These are phyloP conservation scores for Forbesichthys papilliferus DNA, from an alignment of 2,113 vertebrate species.

Conservation along the genomic window DNA sequence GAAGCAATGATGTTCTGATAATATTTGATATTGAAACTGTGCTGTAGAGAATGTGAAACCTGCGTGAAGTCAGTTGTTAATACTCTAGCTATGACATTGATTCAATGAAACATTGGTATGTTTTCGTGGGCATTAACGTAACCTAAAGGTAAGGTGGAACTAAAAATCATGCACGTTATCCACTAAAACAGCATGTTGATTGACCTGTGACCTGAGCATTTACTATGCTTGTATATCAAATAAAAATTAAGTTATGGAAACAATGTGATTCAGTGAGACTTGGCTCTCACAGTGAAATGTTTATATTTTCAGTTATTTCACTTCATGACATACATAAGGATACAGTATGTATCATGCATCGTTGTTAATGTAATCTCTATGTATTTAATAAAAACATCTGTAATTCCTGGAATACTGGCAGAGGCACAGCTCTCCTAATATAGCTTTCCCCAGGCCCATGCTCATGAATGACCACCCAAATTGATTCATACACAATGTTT, in stretches of 20 bases:
- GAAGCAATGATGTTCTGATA: not conserved
- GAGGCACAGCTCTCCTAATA: not conserved
- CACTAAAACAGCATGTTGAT: constrained; percentile 4
- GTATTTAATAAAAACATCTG: too few relatives aligned
- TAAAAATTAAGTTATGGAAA: constrained; percentile 3
- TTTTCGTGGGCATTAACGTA: not conserved
- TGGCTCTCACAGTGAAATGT: too few relatives aligned
- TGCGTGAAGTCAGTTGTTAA: not conserved
- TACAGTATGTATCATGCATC: too few relatives aligned
- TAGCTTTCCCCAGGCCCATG: not conserved
- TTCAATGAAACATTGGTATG: not conserved
- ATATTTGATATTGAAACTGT: constrained; percentile 14
- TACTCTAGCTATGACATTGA: not conserved
- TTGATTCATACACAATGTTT: constrained; percentile 26
- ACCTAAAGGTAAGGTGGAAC: constrained; percentile 7
- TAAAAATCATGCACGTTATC: constrained; percentile 9
- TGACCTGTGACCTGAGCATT: constrained; percentile 5
- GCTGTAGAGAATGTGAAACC: constrained; percentile 3
- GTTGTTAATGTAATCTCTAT: too few relatives aligned
- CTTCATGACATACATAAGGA: too few relatives aligned
- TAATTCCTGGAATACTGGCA: too few relatives aligned
- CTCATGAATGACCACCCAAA: not conserved
- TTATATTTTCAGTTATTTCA: too few relatives aligned
- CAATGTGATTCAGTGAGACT: not conserved
- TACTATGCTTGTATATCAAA: not conserved